Conservation (phyloP, 64 coral and sea anemone genomes). For the Cladopsammia gracilis region DNA sequence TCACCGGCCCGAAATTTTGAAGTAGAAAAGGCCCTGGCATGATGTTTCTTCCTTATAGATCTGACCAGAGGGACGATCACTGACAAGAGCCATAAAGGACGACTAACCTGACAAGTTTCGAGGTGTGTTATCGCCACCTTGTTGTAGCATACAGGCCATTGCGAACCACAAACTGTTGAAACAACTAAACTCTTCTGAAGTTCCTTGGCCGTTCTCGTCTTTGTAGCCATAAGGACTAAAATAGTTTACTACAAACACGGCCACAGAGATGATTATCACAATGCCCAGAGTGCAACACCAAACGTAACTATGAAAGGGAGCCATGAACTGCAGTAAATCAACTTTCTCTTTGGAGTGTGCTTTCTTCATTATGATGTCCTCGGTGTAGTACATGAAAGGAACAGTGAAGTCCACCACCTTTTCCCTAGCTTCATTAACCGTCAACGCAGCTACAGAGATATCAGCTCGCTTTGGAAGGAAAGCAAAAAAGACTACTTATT, state of each 20-base stretch:
- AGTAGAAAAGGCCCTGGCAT: too few relatives aligned
- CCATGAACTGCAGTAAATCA: slow-evolving; percentile 48
- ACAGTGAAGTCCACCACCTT: slow-evolving; percentile 69
- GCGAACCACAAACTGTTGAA: slow-evolving; percentile 71
- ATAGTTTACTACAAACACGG: slow-evolving; percentile 50
- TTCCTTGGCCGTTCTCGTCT: slow-evolving; percentile 14
- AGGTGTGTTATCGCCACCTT: slow-evolving; percentile 47
- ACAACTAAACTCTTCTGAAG: slow-evolving; percentile 19
- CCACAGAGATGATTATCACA: slow-evolving; percentile 33
- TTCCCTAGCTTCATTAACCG: slow-evolving; percentile 46
- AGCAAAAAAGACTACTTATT: too few relatives aligned
- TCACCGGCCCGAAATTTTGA: too few relatives aligned
- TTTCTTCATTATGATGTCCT: slow-evolving; percentile 71
- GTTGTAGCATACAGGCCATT: slow-evolving; percentile 65
- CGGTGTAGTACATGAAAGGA: slow-evolving; percentile 58
- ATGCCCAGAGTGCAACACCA: slow-evolving; percentile 21
- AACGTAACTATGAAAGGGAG: slow-evolving; percentile 49
- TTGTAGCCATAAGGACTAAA: slow-evolving; percentile 67
- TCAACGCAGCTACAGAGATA: slow-evolving; percentile 43
- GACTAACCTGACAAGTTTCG: slow-evolving; percentile 54
- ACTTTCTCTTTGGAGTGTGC: neutral
- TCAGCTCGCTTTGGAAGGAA: slow-evolving; percentile 29
- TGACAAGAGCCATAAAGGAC: too few relatives aligned
- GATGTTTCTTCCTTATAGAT: too few relatives aligned
- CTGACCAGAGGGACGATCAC: too few relatives aligned